Conservation (phyloP, 2,888 invertebrate species). For the Hypomecis punctinalis region DNA sequence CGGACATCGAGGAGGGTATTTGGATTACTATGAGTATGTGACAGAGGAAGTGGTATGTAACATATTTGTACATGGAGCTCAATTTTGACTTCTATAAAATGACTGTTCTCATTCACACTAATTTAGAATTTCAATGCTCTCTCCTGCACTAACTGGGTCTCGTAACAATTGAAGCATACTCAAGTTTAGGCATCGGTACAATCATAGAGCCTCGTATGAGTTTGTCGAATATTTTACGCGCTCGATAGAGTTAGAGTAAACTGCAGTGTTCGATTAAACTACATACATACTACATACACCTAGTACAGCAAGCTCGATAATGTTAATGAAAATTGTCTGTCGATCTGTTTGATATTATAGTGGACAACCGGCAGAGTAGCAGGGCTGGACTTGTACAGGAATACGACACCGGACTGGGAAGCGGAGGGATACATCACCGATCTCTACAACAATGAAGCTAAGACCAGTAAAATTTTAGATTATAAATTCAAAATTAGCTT, state of each 20-base stretch:
- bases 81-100: no score
- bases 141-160: no score
- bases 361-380: slow-evolving; percentile 59
- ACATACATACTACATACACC: no score
- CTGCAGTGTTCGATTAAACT: no score
- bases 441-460: slow-evolving; percentile 87
- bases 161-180: no score
- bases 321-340: background rate
- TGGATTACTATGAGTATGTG: slow-evolving; percentile 90
- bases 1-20: slow-evolving; percentile 93
- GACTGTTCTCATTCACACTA: slow-evolving; percentile 86
- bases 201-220: no score
- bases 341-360: slow-evolving; percentile 51
- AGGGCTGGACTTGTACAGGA: slow-evolving; percentile 82
- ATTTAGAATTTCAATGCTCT: no score
- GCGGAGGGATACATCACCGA: slow-evolving; percentile 89
- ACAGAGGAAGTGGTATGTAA: slow-evolving; percentile 64
- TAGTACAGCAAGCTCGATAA: background rate
- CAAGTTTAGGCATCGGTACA: no score
- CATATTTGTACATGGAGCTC: background rate
- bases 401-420: slow-evolving; percentile 82
- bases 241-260: no score
- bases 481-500: background rate
- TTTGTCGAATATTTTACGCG: no score
- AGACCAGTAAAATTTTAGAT: slow-evolving; percentile 66